phyloP scores from a whole-genome alignment of 1,140 invertebrate species.

The Drosophila simulans region DNA sequence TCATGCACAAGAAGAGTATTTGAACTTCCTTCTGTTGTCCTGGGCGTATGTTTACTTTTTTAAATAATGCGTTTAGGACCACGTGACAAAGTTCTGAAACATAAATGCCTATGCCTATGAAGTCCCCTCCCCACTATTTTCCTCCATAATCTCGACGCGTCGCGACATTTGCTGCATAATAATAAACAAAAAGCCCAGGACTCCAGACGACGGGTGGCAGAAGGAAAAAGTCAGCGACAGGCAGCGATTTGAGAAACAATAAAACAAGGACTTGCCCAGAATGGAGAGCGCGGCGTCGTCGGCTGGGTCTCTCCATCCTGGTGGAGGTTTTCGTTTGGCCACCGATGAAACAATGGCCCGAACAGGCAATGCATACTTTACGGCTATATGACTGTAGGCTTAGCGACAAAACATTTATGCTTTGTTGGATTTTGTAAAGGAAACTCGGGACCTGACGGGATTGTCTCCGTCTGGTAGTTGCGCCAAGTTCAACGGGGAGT shows the following conservation, averaged over 20 bases:
- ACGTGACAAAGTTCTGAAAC: slow-evolving; percentile 49
- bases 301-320: slow-evolving; percentile 2
- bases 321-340: slow-evolving; percentile 1
- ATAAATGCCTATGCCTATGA: slow-evolving; percentile 37
- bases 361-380: slow-evolving; percentile 50
- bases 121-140: slow-evolving; percentile 7
- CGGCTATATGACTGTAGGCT: slow-evolving; percentile 55
- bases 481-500: slow-evolving; percentile 5
- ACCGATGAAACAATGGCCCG: slow-evolving; percentile 34
- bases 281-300: neutral
- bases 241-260: slow-evolving; percentile 60
- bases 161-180: slow-evolving; percentile 63
- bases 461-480: slow-evolving; percentile 57
- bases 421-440: slow-evolving; percentile 56
- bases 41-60: slow-evolving; percentile 28
- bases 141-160: slow-evolving; percentile 51
- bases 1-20: slow-evolving; percentile 7
- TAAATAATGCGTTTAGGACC: slow-evolving; percentile 50
- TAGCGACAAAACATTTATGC: slow-evolving; percentile 61
- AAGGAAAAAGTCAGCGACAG: slow-evolving; percentile 48
- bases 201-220: slow-evolving; percentile 21
- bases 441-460: slow-evolving; percentile 22
- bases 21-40: slow-evolving; percentile 1
- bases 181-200: slow-evolving; percentile 42
- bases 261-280: slow-evolving; percentile 52